Conservation (phyloP, 2,888 invertebrate genomes). For the Zele albiditarsus region DNA sequence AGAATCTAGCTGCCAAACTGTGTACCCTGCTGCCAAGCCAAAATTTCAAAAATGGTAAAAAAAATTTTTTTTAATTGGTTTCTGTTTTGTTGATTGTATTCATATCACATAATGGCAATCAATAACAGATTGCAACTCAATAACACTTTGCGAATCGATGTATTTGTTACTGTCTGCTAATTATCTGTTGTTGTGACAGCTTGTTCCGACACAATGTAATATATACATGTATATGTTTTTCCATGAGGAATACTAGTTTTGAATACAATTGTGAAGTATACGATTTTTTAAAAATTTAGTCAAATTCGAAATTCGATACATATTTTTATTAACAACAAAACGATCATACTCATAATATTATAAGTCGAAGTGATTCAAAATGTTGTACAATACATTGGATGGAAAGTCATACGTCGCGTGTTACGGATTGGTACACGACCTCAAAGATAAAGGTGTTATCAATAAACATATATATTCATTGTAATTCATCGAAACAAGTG, state of each 20-base stretch:
- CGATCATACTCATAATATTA: not conserved
- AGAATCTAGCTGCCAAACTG: conserved; percentile 70
- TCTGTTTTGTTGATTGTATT: not conserved
- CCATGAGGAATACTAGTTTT: not conserved
- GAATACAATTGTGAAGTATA: not conserved
- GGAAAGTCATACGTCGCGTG: not conserved
- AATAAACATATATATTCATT: not conserved
- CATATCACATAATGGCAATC: not conserved
- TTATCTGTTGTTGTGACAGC: conserved; percentile 11
- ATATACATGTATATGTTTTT: not conserved
- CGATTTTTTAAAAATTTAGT: too few relatives aligned
- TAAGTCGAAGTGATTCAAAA: not conserved
- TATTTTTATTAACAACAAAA: too few relatives aligned
- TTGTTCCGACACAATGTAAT: not conserved
- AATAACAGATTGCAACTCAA: not conserved
- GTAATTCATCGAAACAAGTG: not conserved
- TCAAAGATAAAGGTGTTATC: conserved; percentile 13
- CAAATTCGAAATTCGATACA: too few relatives aligned
- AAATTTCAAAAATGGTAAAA: conserved; percentile 60
- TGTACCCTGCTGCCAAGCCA: conserved; percentile 64
- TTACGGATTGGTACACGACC: conserved; percentile 1
- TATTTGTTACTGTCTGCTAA: not conserved
- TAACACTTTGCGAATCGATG: not conserved
- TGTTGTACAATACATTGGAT: not conserved
- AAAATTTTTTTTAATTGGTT: not conserved